Evolutionary conservation across 2,113 vertebrate species (phyloP), one percentile per base, ranked within the genome.

Genomic region (Passer montanus): DNA sequence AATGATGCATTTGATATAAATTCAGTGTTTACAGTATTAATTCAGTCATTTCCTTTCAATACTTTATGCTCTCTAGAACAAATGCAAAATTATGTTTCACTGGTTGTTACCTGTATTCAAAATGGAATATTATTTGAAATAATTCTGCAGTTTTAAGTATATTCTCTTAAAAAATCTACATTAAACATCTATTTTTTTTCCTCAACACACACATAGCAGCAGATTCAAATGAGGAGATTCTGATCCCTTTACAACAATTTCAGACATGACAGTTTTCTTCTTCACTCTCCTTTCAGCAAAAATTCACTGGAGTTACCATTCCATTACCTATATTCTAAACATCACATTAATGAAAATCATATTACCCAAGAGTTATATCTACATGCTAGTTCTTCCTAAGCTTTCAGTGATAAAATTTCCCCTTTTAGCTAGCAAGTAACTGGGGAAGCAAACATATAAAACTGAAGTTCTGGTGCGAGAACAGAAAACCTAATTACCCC

Each of bases 171-270:
- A 95, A 96, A 96, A 76, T 80, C 28, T 81, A 33, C 90, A 86
- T 89, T 58, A 86, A 97, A 67, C 13, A 62, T 46, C 13, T 94
- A 39, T 81, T 46, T 6, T 56, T 33, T 50, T 19, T 20, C 13
- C 27, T 59, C 15, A 66, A 21, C 53, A 79, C 59, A 72, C 22
- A 94, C 56, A 88, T 76, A 95, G 89, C 75, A 90, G 55, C 62
- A 73, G 33, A 87, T 83, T 92, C 9, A 70, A 87, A 79, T 39
- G 46, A 78, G 56, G 66, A n/a, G 30, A 90, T 91, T 90, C 49
- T 81, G 27, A 84, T 96, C 73, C 66, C 52, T 90, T 97, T 93
- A 89, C 50, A 68, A 53, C 20, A 64, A n/a, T 94, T 95, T 97
- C 70, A 94, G 56, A 72, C 6, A 28, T 50, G 28, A 94, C 87